These are phyloP conservation scores for Sebastes miniatus DNA, from an alignment of 2,797 vertebrate species.

Conservation along the genomic window DNA sequence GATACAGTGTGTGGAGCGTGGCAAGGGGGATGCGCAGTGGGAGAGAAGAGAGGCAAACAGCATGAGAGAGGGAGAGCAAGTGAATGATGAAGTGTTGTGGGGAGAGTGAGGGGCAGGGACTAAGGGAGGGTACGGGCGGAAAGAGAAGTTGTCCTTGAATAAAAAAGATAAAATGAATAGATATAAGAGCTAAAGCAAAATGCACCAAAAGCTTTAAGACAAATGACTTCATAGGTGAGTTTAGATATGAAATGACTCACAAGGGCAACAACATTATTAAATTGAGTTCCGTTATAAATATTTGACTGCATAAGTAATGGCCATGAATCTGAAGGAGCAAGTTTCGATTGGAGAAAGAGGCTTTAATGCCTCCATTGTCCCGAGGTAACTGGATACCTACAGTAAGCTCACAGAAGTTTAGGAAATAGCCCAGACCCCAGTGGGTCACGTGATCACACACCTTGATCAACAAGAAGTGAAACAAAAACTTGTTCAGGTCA, in stretches of 20 bases:
- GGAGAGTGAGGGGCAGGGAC: not conserved
- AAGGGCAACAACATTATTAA: not conserved
- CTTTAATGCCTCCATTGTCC: not conserved
- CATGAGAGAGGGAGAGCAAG: conserved; percentile 6
- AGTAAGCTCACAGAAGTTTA: not conserved
- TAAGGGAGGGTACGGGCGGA: not conserved
- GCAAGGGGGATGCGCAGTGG: conserved; percentile 38
- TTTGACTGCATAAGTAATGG: not conserved
- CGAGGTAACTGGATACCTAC: not conserved
- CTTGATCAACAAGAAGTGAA: not conserved
- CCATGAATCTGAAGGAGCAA: not conserved
- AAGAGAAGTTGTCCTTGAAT: not conserved
- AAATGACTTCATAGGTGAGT: not conserved
- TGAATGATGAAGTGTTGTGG: not conserved
- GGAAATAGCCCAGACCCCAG: not conserved
- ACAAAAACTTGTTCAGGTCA: not conserved
- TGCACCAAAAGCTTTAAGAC: not conserved
- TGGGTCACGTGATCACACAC: not conserved
- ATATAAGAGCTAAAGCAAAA: not conserved
- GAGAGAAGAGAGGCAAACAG: conserved; percentile 4
- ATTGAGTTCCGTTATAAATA: not conserved
- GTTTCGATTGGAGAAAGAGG: not conserved
- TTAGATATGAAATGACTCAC: not conserved
- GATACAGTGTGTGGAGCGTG: conserved; percentile 67
- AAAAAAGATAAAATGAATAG: not conserved